Evolutionary conservation across 2,797 vertebrate genomes (phyloP).

Genomic region (Pitangus sulphuratus): DNA sequence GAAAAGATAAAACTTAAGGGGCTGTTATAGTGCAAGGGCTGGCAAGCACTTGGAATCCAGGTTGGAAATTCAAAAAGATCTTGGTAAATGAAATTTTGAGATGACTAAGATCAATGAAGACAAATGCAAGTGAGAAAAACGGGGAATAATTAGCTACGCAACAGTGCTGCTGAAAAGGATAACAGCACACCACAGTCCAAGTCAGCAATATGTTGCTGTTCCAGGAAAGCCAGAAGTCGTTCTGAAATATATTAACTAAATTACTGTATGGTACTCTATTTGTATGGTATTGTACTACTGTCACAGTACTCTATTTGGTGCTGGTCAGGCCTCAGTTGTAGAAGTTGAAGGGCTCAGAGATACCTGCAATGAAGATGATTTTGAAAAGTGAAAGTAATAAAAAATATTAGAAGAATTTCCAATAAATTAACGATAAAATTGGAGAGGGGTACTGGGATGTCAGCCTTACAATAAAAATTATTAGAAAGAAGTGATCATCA

Average conservation of each 20-base stretch:
- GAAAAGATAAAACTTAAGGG: background rate
- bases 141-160: background rate
- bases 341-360: background rate
- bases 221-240: background rate
- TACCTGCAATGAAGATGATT: background rate
- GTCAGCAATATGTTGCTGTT: background rate
- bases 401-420: background rate
- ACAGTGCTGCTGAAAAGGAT: background rate
- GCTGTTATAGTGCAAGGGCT: background rate
- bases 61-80: background rate
- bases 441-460: background rate
- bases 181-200: fast-evolving
- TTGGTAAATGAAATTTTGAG: background rate
- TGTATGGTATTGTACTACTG: background rate
- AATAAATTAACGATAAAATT: background rate
- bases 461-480: background rate
- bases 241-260: background rate
- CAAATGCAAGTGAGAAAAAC: background rate
- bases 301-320: background rate
- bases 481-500: background rate
- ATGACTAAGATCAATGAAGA: background rate
- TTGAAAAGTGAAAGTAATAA: background rate
- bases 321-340: background rate
- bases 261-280: background rate
- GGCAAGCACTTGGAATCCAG: background rate